Percentiles rank a stretch among this genome's conserved stretches.
These are phyloP conservation scores for Labeo rohita DNA, from an alignment of 2,113 vertebrate genomes.

Conservation along the genomic window DNA sequence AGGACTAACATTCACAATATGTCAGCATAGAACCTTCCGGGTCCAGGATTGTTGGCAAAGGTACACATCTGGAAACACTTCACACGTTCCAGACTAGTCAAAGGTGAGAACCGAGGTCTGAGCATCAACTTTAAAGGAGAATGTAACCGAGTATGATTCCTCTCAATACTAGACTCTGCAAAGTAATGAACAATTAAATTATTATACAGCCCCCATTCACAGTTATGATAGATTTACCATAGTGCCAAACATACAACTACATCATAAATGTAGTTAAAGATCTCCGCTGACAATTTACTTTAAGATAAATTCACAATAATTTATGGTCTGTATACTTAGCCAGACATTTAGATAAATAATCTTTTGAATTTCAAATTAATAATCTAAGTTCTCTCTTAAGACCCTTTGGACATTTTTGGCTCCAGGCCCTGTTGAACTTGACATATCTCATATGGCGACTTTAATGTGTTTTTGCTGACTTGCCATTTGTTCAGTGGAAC, in stretches of 20 bases:
- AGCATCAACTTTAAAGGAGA: conserved; percentile 50
- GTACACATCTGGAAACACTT: conserved; percentile 77
- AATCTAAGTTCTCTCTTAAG: neutral
- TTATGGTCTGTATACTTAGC: conserved; percentile 35
- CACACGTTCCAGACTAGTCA: conserved; percentile 68
- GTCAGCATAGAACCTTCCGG: conserved; percentile 52
- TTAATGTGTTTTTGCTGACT: conserved; percentile 31
- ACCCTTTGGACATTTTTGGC: neutral
- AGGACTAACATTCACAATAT: conserved; percentile 55
- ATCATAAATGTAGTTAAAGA: conserved; percentile 18
- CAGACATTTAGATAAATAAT: conserved; percentile 24
- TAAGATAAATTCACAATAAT: neutral
- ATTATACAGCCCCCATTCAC: neutral
- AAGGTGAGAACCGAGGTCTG: conserved; percentile 55
- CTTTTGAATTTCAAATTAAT: conserved; percentile 33
- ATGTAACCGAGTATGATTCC: conserved; percentile 43
- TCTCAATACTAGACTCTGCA: conserved; percentile 31
- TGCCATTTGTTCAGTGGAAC: conserved; percentile 20
- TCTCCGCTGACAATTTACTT: conserved; percentile 17
- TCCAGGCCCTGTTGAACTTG: neutral
- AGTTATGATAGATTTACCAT: conserved; percentile 23
- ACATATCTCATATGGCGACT: conserved; percentile 32
- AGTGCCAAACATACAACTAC: conserved; percentile 11
- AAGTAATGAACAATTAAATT: conserved; percentile 43
- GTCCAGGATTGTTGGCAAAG: conserved; percentile 61